Evolutionary conservation across 2,113 vertebrate genomes (phyloP), one percentile per base, ranked within the genome.

Genomic region (Lutjanus erythropterus): DNA sequence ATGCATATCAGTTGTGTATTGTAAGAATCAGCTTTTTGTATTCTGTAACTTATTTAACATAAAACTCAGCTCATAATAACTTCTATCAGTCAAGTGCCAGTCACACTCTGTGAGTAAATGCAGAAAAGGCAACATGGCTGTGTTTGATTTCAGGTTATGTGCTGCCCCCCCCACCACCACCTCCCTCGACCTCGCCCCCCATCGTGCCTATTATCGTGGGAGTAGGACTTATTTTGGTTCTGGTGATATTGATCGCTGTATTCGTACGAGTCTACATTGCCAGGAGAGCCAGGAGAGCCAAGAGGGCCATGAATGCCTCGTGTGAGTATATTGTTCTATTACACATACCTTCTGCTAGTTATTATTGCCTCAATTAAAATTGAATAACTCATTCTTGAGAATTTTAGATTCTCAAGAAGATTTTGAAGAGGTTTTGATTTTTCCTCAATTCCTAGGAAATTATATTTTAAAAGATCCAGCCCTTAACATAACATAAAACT

Each of bases 281-380:
- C 11, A 84, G 5, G 39, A 88, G 18, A 33, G 0, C 25, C 11
- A 84, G 5, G 39, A 88, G 18, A 33, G 25, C 8, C 31, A 84
- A 56, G 23, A 84, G n/a, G 3, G 0, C 6, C 46, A 71, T 3
- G 12, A 42, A 56, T 4, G 0, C 8, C 5, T 19, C 6, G 0
- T 7, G 91, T 89, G 71, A 88, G 87, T 89, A 31, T 35, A 37
- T 50, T 8, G 27, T 18, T 33, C 15, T 4, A 0, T 29, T 25
- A 18, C 21, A 19, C 5, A 5, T 4, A 0, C 37, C 8, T 15
- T 23, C 31, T 33, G 19, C 10, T 25, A 5, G 5, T 35, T 25
- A 0, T 19, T 31, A 25, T 29, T n/a, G 23, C 5, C 33, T 39
- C 2, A 21, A 6, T 50, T 52, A 3, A 4, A 46, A 2, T 56